Evolutionary conservation across 2,888 invertebrate genomes (phyloP), one percentile per base, ranked within the genome.

Genomic region (Ecdyonurus torrentis): DNA sequence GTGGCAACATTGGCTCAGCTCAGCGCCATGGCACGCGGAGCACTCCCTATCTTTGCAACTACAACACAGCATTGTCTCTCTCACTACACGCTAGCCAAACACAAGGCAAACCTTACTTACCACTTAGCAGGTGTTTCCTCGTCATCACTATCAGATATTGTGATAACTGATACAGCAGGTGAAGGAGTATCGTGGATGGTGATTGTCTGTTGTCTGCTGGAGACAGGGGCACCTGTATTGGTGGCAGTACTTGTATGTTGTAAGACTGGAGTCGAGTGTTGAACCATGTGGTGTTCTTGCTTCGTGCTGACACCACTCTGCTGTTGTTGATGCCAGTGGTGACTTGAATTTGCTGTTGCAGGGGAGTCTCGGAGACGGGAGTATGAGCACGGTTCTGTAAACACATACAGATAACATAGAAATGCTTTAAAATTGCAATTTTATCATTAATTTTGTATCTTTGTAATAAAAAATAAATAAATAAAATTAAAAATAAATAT

Each of bases 121-220:
- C 70, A 69, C 62, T 76, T 76, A n/a, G 72, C 78, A 7, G 78
- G 77, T 63, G 81, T 78, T 71, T 96, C 95, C 15, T 55, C 55
- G 72, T 95, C 95, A 72, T 95, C 95, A 69, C 93, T 94, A 74
- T 96, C 96, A 20, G 91, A 91, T 70, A 94, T 93, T 55, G 95
- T 96, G 72, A 97, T 96, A 69, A 96, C 93, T 63, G 94, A 91
- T 61, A 91, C 92, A 58, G 93, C 89, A 2, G 95, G 95, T 25
- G 94, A 94, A 1, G 96, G 96, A 24, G 96, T 93, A 76, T 95
- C 95, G 68, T 91, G 85, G 70, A 96, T 95, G 63, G 95, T 94
- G 72, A 96, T 95, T 19, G 94, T 94, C 72, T 91, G 93, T 69
- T 88, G 86, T 59, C 81, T 76, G 52, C 74, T 74, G 20, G 61